Conservation (phyloP, 2,113 vertebrate genomes). For the Hepsetus odoe region DNA sequence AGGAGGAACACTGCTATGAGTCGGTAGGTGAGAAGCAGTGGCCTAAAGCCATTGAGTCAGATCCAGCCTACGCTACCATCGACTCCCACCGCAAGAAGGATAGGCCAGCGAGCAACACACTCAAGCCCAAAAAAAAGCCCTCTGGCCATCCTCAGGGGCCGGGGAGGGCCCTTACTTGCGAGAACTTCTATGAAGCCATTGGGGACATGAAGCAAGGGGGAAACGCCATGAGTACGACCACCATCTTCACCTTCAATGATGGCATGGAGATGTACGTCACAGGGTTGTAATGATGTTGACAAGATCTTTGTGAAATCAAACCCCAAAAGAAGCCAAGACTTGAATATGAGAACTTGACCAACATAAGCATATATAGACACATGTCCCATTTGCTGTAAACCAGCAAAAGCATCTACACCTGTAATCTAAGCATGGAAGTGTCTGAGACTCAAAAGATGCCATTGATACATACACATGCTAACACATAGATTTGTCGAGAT, state of each 20-base stretch:
- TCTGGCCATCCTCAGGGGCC: constrained; percentile 41
- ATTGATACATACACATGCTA: background rate
- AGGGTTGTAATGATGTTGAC: constrained; percentile 67
- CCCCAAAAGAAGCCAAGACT: background rate
- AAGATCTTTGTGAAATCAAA: background rate
- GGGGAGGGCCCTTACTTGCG: constrained; percentile 65
- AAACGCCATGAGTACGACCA: constrained; percentile 74
- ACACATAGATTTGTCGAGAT: background rate
- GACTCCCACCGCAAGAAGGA: constrained; percentile 73
- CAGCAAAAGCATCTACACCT: background rate
- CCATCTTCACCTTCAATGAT: constrained; percentile 82
- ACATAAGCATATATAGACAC: constrained; percentile 45
- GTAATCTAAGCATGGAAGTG: background rate
- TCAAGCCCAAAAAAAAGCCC: constrained; percentile 72
- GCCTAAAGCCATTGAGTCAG: constrained; percentile 65
- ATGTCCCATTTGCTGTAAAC: background rate
- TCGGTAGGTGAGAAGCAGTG: constrained; percentile 72
- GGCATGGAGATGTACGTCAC: constrained; percentile 84
- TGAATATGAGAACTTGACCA: constrained; percentile 16
- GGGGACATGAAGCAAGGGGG: constrained; percentile 74
- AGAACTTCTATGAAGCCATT: constrained; percentile 80
- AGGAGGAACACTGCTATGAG: constrained; percentile 76
- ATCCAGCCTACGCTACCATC: constrained; percentile 73
- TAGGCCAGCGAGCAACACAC: constrained; percentile 63
- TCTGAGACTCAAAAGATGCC: background rate